These are phyloP conservation scores for Synergus umbraculus DNA, from an alignment of 2,888 invertebrate genomes.

Conservation along the genomic window DNA sequence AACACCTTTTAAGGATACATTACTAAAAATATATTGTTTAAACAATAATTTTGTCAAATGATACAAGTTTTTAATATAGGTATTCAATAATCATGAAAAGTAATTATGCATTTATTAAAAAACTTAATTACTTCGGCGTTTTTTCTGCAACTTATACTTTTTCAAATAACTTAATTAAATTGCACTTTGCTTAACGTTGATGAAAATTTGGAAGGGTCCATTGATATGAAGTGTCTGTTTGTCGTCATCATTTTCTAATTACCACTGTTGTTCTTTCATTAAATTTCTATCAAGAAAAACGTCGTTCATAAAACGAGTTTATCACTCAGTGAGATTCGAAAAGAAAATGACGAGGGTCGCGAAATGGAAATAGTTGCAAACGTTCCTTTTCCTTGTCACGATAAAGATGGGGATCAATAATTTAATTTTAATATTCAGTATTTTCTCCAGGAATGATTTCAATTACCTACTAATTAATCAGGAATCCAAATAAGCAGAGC, in stretches of 20 bases:
- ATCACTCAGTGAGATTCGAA: neutral
- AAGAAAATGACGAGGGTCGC: neutral
- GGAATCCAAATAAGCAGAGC: neutral
- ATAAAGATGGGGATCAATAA: neutral
- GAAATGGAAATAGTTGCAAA: constrained; percentile 23
- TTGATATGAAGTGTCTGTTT: constrained; percentile 49
- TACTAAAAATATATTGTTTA: too few species aligned
- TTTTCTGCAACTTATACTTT: neutral
- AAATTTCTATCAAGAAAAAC: constrained; percentile 64
- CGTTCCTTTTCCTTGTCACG: neutral
- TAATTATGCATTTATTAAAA: neutral
- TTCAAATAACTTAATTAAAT: neutral
- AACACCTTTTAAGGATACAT: too few species aligned
- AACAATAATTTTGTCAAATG: too few species aligned
- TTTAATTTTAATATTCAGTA: neutral
- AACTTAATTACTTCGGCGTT: neutral
- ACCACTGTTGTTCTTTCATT: constrained; percentile 71
- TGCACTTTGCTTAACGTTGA: neutral
- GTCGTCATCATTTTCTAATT: constrained; percentile 60
- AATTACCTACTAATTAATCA: neutral
- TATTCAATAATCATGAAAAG: too few species aligned
- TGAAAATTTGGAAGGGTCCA: neutral
- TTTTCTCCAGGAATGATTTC: neutral
- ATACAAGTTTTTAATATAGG: too few species aligned
- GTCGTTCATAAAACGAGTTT: constrained; percentile 52